Percentiles rank a stretch among this genome's conserved stretches.
Evolutionary conservation across 2,113 vertebrate species (phyloP).

Genomic region (Oreocharis arfaki): DNA sequence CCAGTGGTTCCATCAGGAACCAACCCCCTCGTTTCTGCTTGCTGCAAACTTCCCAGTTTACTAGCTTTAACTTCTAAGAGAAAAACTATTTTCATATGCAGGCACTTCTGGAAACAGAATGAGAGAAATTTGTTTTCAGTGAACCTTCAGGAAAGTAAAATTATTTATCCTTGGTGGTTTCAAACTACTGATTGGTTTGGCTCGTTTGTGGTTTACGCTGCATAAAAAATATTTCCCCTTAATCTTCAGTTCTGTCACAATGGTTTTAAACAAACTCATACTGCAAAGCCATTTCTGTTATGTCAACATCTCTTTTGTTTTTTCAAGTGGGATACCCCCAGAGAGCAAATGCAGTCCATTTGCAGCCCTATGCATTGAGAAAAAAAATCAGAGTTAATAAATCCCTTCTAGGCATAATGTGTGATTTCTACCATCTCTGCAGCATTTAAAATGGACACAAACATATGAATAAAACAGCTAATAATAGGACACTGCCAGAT

Average conservation of each 20-base stretch:
- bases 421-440: background rate
- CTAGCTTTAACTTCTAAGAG: constrained; percentile 21
- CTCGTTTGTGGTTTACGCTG: background rate
- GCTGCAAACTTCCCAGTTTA: constrained; percentile 49
- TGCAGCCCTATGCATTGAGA: background rate
- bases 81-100: constrained; percentile 34
- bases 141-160: constrained; percentile 11
- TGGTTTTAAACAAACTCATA: constrained; percentile 33
- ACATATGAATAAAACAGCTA: background rate
- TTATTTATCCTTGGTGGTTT: background rate
- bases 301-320: background rate
- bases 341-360: background rate
- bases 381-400: background rate
- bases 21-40: constrained; percentile 21
- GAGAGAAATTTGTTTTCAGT: background rate
- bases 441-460: background rate
- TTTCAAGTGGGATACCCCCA: background rate
- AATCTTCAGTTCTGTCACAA: constrained; percentile 25
- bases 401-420: background rate
- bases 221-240: background rate
- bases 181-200: constrained; percentile 15
- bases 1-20: constrained; percentile 42
- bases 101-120: background rate
- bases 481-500: background rate
- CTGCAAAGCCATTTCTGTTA: background rate